These are phyloP conservation scores for Anguilla rostrata DNA, from an alignment of 2,113 vertebrate species.

Conservation along the genomic window DNA sequence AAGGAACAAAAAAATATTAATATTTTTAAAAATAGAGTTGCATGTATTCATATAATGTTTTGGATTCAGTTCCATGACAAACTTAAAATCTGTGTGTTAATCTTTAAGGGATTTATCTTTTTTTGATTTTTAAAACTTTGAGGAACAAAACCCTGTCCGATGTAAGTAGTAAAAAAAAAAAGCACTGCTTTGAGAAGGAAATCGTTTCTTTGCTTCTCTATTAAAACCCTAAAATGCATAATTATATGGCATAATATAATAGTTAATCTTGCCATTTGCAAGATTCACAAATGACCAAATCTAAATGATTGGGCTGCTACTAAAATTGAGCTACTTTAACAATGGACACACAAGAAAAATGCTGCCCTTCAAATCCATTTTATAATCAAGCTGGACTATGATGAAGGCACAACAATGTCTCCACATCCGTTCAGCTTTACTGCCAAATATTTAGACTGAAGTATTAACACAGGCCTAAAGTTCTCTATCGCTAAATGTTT, in stretches of 20 bases:
- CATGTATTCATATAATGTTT: constrained; percentile 13
- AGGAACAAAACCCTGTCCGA: not conserved
- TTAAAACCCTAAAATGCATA: constrained; percentile 18
- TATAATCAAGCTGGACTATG: not conserved
- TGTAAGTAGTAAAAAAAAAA: not conserved
- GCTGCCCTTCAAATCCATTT: constrained; percentile 5
- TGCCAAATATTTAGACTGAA: constrained; percentile 8
- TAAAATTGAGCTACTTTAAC: not conserved
- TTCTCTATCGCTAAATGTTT: not conserved
- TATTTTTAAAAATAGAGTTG: constrained; percentile 13
- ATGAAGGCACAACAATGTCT: constrained; percentile 24
- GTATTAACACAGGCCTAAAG: constrained; percentile 3
- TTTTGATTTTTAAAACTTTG: not conserved
- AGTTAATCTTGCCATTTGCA: constrained; percentile 17
- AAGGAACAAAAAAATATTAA: not conserved
- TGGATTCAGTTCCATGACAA: not conserved
- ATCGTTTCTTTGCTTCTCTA: not conserved
- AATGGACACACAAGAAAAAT: not conserved
- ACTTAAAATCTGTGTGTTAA: not conserved
- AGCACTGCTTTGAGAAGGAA: not conserved
- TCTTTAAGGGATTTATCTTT: not conserved
- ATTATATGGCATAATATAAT: not conserved
- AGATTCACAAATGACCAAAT: constrained; percentile 3
- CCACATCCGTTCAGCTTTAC: constrained; percentile 3
- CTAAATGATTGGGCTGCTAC: not conserved